Evolutionary conservation across 2,797 vertebrate species (phyloP).

Genomic region (Halcyon badia): DNA sequence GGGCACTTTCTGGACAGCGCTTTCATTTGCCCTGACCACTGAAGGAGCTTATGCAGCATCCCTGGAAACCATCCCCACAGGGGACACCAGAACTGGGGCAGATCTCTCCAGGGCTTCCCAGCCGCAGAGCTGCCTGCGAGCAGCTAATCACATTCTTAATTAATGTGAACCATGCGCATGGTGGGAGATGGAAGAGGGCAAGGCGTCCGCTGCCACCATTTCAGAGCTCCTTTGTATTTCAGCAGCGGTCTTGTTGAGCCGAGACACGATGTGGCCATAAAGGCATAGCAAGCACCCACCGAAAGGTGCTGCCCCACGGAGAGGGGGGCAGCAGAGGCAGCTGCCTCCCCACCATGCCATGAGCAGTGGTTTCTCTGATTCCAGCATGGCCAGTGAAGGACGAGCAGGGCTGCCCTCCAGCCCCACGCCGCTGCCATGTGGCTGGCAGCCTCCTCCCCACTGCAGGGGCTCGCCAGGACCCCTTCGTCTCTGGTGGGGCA

Average conservation of each 20-base stretch:
- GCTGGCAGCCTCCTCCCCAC: not conserved
- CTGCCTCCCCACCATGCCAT: not conserved
- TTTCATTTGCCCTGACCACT: not conserved
- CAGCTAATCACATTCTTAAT: slow-evolving; percentile 1
- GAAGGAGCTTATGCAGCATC: not conserved
- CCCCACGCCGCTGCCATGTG: not conserved
- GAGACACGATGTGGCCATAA: not conserved
- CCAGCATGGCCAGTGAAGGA: not conserved
- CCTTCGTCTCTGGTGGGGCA: fast-evolving
- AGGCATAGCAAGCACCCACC: not conserved
- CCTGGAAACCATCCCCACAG: not conserved
- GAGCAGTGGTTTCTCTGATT: not conserved
- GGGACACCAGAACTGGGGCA: not conserved
- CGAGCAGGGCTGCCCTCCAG: not conserved
- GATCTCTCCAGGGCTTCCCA: not conserved
- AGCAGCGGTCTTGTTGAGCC: fast-evolving
- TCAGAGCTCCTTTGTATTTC: not conserved
- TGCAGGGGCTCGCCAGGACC: not conserved
- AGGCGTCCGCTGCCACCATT: not conserved
- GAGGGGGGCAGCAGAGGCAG: not conserved
- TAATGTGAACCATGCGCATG: slow-evolving; percentile 2
- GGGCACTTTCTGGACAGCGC: not conserved
- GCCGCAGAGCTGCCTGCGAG: not conserved
- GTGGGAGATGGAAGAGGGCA: not conserved
- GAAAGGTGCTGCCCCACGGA: not conserved